Evolutionary conservation across 2,797 vertebrate genomes (phyloP), one percentile per base, ranked within the genome.

Genomic region (Semotilus atromaculatus): DNA sequence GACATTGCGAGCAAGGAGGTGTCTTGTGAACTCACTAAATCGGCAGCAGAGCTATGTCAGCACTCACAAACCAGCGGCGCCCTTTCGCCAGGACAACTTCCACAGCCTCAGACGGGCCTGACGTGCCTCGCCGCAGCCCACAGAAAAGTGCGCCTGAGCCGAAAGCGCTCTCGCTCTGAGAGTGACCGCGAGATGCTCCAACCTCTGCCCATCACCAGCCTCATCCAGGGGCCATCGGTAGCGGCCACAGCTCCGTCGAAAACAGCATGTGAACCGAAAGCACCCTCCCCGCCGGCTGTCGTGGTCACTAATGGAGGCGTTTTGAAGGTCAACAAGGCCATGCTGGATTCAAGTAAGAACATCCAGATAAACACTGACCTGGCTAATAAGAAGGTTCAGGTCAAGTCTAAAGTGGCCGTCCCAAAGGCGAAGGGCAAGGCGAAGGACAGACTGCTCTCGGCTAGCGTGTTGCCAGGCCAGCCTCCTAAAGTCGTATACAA

Each of bases 401-500:
- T 96, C 0, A 99, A 98, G 95, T 96, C 96, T 91, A 96, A 97
- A 92, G 96, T 96, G 4, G 96, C 96, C 87, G 93, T 95, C 90
- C 95, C 98, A 80, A 98, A 98, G 92, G 94, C 97, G 76, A 97
- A 97, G 55, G 93, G 96, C 78, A 98, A 98, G 92, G 92, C 96
- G 11, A 97, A 97, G 74, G 97, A 98, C 90, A 95, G 97, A 85
- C 90, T 96, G 95, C 89, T 96, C 94, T 93, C 94, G 95, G 95
- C 96, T 95, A 95, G 96, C 96, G 95, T 73, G 93, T 96, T 94
- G 94, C 95, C 89, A 94, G 95, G 85, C 31, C 93, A 97, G 91
- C 97, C 97, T 16, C 97, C 97, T n/a, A 99, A 99, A 95, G 97
- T 97, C 85, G 97, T 97, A 80, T 99, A 98, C 78, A 99, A 99